Evolutionary conservation across 2,113 vertebrate species (phyloP).

Genomic region (Brienomyrus brachyistius): DNA sequence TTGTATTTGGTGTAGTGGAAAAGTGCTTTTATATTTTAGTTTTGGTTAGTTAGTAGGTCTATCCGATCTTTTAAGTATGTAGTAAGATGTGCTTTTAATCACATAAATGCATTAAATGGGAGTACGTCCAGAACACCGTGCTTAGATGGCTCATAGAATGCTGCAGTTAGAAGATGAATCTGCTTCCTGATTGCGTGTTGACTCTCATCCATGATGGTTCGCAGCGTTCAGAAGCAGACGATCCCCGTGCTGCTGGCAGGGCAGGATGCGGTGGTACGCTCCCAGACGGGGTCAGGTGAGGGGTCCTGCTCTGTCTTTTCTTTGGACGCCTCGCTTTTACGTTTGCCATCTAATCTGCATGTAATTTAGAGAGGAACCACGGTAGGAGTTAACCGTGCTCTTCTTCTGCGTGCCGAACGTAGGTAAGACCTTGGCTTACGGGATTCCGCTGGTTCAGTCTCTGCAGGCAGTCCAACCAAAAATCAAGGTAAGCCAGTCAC

Average conservation of each 20-base stretch:
- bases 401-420: slow-evolving; percentile 8
- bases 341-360: neutral
- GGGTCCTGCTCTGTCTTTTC: neutral
- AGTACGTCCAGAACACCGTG: neutral
- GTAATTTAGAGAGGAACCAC: neutral
- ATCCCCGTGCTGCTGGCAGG: slow-evolving; percentile 79
- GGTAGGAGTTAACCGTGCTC: neutral
- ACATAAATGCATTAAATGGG: neutral
- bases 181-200: neutral
- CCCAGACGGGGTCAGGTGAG: slow-evolving; percentile 94
- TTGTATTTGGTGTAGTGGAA: neutral
- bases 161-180: neutral
- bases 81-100: neutral
- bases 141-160: neutral
- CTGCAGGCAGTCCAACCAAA: slow-evolving; percentile 74
- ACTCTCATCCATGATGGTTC: neutral
- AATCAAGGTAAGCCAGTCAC: slow-evolving; percentile 63
- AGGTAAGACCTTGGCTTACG: slow-evolving; percentile 95
- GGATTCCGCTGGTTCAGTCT: slow-evolving; percentile 80
- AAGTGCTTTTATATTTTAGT: neutral
- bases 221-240: slow-evolving; percentile 80
- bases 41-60: neutral
- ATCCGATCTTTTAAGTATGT: neutral
- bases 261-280: slow-evolving; percentile 80
- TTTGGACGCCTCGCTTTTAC: neutral